phyloP scores from a whole-genome alignment of 2,113 vertebrate genomes.

The Scartelaos histophorus region DNA sequence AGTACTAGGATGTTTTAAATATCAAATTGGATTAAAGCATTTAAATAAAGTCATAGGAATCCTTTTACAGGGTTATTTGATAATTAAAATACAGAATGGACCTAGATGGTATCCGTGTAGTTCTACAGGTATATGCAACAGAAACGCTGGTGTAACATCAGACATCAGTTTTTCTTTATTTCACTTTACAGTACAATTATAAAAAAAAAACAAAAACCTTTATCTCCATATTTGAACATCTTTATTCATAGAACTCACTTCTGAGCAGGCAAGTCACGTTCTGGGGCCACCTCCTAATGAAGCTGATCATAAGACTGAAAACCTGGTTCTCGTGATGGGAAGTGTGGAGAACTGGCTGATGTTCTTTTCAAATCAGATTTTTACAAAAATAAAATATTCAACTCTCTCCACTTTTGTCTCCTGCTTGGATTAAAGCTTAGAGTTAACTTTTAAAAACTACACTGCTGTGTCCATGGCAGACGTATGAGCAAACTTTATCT shows the following conservation, averaged over 20 bases:
- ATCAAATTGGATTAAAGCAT: background rate
- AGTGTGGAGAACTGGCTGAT: constrained; percentile 35
- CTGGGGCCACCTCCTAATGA: background rate
- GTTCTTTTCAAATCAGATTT: constrained; percentile 64
- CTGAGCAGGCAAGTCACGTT: constrained; percentile 7
- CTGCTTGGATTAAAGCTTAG: background rate
- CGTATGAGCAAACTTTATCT: too few relatives aligned
- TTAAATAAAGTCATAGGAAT: background rate
- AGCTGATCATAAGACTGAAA: constrained; percentile 1
- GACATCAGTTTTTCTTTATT: background rate
- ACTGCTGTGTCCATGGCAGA: background rate
- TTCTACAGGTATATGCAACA: background rate
- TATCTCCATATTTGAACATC: background rate
- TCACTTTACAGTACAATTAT: background rate
- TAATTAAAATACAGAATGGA: background rate
- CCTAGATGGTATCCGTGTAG: background rate
- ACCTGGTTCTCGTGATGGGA: constrained; percentile 19
- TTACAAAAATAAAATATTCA: constrained; percentile 69
- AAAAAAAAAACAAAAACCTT: background rate
- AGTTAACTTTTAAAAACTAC: background rate
- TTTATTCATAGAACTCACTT: background rate
- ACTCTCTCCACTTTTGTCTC: constrained; percentile 43
- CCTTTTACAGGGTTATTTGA: background rate
- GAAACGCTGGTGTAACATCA: background rate
- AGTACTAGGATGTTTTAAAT: background rate